These are phyloP conservation scores for Xiphophorus birchmanni DNA, from an alignment of 2,797 vertebrate species.

Conservation along the genomic window DNA sequence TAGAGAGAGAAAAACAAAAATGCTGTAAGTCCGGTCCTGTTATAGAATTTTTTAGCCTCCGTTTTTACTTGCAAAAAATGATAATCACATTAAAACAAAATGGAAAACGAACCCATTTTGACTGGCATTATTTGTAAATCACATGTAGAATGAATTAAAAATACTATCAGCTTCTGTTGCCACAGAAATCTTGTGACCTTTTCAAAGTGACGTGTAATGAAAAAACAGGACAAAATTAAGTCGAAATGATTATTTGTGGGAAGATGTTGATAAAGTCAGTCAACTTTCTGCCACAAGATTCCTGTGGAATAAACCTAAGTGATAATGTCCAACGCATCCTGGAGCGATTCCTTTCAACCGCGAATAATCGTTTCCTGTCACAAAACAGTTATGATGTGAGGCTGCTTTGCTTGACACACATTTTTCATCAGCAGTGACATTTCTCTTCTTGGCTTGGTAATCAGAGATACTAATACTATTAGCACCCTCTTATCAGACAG, in stretches of 20 bases:
- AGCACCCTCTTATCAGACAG: conserved; percentile 32
- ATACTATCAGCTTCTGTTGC: not conserved
- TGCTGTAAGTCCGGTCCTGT: not conserved
- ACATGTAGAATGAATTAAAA: not conserved
- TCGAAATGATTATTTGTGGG: conserved; percentile 1
- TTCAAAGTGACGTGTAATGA: not conserved
- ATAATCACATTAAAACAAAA: not conserved
- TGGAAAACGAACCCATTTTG: not conserved
- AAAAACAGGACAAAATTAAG: not conserved
- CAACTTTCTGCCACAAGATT: conserved; percentile 11
- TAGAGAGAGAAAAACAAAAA: conserved; percentile 4
- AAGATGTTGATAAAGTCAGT: conserved; percentile 13
- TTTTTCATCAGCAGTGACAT: conserved; percentile 40
- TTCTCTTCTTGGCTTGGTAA: conserved; percentile 38
- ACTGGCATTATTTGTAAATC: not conserved
- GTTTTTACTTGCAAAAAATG: not conserved
- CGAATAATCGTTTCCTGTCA: conserved; percentile 50
- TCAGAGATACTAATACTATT: conserved; percentile 23
- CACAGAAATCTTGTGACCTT: not conserved
- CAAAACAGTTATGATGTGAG: conserved; percentile 31
- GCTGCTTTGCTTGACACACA: conserved; percentile 23
- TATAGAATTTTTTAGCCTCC: not conserved
- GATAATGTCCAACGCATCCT: conserved; percentile 7
- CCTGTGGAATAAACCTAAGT: conserved; percentile 1
- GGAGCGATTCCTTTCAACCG: conserved; percentile 5